phyloP scores from a whole-genome alignment of 2,113 vertebrate species.

The Tachuris rubrigastra region DNA sequence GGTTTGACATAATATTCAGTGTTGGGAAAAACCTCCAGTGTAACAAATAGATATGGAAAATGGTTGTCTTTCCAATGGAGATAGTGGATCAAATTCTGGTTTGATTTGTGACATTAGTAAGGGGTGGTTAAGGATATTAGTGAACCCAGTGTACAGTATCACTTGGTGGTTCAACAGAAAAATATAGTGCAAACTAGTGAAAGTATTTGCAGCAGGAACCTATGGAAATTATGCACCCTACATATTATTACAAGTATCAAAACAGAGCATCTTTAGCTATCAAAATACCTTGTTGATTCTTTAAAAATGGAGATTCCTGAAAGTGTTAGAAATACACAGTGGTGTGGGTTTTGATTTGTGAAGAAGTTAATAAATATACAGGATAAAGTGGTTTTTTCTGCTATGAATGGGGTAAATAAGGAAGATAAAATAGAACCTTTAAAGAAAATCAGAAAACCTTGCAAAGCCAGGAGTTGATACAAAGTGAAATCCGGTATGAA shows the following conservation, averaged over 20 bases:
- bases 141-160: neutral
- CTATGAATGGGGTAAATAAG: neutral
- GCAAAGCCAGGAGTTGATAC: neutral
- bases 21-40: rapidly evolving
- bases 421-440: neutral
- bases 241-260: neutral
- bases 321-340: neutral
- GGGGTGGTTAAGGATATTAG: neutral
- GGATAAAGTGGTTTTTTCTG: neutral
- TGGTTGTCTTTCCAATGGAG: neutral
- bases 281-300: neutral
- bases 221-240: neutral
- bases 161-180: neutral
- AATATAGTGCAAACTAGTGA: neutral
- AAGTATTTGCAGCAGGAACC: neutral
- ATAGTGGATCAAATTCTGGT: neutral
- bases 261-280: neutral
- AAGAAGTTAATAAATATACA: neutral
- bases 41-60: neutral
- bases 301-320: neutral
- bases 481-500: neutral
- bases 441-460: neutral
- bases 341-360: neutral
- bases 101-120: neutral
- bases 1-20: neutral